Evolutionary conservation across 2,888 invertebrate genomes (phyloP).

Genomic region (Ametastegia equiseti): DNA sequence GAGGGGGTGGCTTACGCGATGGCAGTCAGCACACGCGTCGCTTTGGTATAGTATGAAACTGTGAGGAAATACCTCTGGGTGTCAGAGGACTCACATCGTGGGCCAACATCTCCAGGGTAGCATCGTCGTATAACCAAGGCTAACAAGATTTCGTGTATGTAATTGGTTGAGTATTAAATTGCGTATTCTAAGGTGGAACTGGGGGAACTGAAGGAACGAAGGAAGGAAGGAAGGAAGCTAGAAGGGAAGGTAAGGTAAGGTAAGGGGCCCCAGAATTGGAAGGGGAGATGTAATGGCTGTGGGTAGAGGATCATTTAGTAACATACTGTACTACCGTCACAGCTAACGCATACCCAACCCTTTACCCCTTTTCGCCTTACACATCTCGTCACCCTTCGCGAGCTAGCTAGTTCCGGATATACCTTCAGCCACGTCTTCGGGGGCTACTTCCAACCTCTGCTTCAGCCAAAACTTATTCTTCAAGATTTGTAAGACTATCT

Average conservation of each 20-base stretch:
- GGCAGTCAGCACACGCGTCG: not conserved
- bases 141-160: slow-evolving; percentile 76
- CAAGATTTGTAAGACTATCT: not conserved
- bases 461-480: not conserved
- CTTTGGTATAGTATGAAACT: slow-evolving; percentile 4
- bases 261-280: slow-evolving; percentile 56
- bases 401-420: not conserved
- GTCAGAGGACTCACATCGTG: slow-evolving; percentile 64
- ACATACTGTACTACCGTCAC: slow-evolving; percentile 67
- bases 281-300: slow-evolving; percentile 68
- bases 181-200: slow-evolving; percentile 69
- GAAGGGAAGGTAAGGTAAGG: too few species aligned
- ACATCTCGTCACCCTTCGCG: slow-evolving; percentile 18
- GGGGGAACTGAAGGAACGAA: too few species aligned
- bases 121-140: slow-evolving; percentile 72
- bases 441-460: slow-evolving; percentile 31
- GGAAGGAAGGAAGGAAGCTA: slow-evolving; percentile 53
- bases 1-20: not conserved
- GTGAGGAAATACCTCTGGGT: slow-evolving; percentile 70
- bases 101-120: slow-evolving; percentile 44
- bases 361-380: not conserved
- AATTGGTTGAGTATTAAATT: slow-evolving; percentile 76
- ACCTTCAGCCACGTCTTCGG: slow-evolving; percentile 12
- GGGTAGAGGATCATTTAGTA: slow-evolving; percentile 73
- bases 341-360: slow-evolving; percentile 28